Evolutionary conservation across 2,797 vertebrate species (phyloP), one percentile per base, ranked within the genome.

Genomic region (Sebastes steindachneri): DNA sequence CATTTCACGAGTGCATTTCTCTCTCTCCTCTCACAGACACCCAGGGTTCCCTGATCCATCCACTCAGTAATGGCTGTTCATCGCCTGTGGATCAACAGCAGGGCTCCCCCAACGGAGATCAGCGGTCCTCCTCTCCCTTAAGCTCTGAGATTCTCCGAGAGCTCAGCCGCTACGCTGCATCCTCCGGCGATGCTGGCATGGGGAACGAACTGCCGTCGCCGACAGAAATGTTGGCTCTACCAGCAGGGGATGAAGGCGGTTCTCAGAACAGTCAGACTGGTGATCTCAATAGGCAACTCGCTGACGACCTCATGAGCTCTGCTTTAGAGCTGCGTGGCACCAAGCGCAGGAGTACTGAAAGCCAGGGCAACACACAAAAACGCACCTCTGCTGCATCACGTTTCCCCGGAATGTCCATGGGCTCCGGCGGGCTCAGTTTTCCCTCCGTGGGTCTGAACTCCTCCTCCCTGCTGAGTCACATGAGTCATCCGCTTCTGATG

Each of bases 71-170:
- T 41, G 97, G 97, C 92, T 96, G 97, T 86, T 96, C 97, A 28
- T 99, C 97, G 14, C 97, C 97, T 0, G 83, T 86, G 1, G 92
- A 95, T 75, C 93, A 88, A 7, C 91, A 85, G 12, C 96, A 96
- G 87, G 95, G 90, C 69, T 96, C 96, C 8, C 82, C 96, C 0
- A 96, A 97, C 51, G 93, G 95, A 23, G 94, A 96, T 31, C 95
- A 96, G 58, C 95, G 91, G 55, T 94, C 97, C 4, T 93, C 97
- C 65, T 97, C 97, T 79, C 98, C 98, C 0, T 94, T 97, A 88
- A 97, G 97, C 91, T 96, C 97, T 0, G 97, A 99, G 93, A 97
- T 99, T 85, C 96, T 99, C 89, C 92, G 96, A 2, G 98, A 99
- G 93, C 95, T 99, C 92, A 97, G 97, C 90, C 96, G 96, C 92